These are phyloP conservation scores for Cephalophus harveyi DNA, from an alignment of 2,113 vertebrate genomes.

Conservation along the genomic window DNA sequence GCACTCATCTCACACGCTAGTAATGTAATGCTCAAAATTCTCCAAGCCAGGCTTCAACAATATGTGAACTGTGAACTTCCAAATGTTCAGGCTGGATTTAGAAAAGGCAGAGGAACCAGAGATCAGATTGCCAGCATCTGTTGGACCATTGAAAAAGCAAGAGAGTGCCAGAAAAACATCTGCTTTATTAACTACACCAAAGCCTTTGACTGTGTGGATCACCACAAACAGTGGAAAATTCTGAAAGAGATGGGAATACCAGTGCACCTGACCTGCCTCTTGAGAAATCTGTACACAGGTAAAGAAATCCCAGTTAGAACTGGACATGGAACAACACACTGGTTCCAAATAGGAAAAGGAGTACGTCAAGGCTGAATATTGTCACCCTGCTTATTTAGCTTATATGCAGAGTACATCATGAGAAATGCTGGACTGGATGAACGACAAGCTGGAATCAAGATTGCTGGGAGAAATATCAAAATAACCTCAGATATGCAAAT, in stretches of 20 bases:
- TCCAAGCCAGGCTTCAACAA: not conserved
- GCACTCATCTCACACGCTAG: not conserved
- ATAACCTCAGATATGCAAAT: not conserved
- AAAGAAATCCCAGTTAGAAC: too few relatives aligned
- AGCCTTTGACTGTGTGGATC: too few relatives aligned
- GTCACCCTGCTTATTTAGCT: not conserved
- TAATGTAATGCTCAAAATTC: not conserved
- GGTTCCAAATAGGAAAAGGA: not conserved
- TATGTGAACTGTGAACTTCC: not conserved
- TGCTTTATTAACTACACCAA: too few relatives aligned
- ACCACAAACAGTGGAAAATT: too few relatives aligned
- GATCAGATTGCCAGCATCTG: not conserved
- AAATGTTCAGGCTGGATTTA: not conserved
- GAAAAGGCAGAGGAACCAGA: not conserved
- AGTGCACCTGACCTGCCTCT: too few relatives aligned
- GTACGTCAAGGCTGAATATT: not conserved
- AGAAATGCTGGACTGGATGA: not conserved
- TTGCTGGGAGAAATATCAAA: not conserved
- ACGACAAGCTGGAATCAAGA: not conserved
- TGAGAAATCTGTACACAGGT: too few relatives aligned
- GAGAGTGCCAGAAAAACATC: not conserved
- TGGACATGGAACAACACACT: not conserved
- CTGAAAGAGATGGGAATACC: too few relatives aligned
- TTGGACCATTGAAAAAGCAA: not conserved
- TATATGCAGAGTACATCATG: not conserved